phyloP scores from a whole-genome alignment of 2,113 vertebrate species.

The Rhea pennata region DNA sequence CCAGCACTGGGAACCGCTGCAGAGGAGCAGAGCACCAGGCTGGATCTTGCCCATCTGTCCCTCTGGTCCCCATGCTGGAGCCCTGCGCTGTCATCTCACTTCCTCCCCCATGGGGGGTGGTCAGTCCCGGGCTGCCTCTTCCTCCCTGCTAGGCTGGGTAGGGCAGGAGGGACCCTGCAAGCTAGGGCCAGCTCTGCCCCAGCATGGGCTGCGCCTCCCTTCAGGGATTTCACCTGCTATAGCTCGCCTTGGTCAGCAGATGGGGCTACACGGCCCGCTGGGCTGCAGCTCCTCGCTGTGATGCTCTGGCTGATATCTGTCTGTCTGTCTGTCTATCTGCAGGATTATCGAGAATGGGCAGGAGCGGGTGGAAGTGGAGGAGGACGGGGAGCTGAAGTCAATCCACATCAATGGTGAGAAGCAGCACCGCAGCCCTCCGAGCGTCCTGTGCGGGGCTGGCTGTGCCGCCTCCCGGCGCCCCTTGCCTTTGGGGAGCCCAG shows the following conservation, averaged over 20 bases:
- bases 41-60: too few relatives aligned
- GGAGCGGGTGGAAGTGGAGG: conserved; percentile 77
- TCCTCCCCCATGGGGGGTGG: too few relatives aligned
- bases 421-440: rapidly evolving
- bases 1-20: neutral
- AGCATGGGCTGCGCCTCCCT: neutral
- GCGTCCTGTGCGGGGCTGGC: neutral
- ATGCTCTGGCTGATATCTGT: neutral
- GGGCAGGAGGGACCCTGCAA: too few relatives aligned
- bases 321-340: neutral
- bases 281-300: neutral
- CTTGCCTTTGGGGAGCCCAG: neutral
- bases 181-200: too few relatives aligned
- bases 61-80: too few relatives aligned
- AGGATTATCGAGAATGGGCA: conserved; percentile 74
- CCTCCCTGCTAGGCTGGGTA: too few relatives aligned
- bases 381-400: conserved; percentile 76
- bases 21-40: too few relatives aligned
- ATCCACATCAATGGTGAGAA: conserved; percentile 75
- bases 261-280: neutral
- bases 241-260: neutral
- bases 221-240: neutral
- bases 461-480: rapidly evolving
- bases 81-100: too few relatives aligned
- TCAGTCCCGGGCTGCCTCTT: too few relatives aligned